phyloP scores from a whole-genome alignment of 2,888 invertebrate species.

The Seira sanloemensis region DNA sequence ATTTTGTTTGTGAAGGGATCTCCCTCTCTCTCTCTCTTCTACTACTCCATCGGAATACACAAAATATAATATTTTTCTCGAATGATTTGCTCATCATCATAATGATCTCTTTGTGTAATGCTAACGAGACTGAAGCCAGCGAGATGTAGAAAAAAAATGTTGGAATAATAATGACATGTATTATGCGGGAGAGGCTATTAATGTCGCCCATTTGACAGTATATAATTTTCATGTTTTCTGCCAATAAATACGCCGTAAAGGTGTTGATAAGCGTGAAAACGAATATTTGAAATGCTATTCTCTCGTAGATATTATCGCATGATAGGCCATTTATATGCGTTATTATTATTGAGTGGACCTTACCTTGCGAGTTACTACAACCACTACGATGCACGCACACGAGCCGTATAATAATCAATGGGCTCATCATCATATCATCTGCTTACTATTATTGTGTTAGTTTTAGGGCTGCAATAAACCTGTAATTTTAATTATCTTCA shows the following conservation, averaged over 20 bases:
- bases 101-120: not conserved
- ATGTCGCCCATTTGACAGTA: conserved; percentile 30
- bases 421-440: conserved; percentile 24
- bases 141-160: not conserved
- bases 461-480: conserved; percentile 29
- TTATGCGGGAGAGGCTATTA: conserved; percentile 19
- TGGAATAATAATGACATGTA: conserved; percentile 21
- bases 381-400: not conserved
- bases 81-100: not conserved
- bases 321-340: not conserved
- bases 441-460: conserved; percentile 21
- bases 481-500: conserved; percentile 51
- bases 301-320: not conserved
- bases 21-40: no score
- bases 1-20: no score
- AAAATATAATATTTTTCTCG: no score
- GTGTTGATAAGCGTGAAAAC: conserved; percentile 48
- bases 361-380: not conserved
- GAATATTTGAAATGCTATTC: not conserved
- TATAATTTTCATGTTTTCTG: conserved; percentile 38
- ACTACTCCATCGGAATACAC: no score
- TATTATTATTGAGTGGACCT: not conserved
- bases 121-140: not conserved
- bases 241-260: conserved; percentile 45
- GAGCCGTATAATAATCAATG: not conserved